Evolutionary conservation across 92 coral and sea anemone genomes (phyloP).

Genomic region (Blastomussa wellsi): DNA sequence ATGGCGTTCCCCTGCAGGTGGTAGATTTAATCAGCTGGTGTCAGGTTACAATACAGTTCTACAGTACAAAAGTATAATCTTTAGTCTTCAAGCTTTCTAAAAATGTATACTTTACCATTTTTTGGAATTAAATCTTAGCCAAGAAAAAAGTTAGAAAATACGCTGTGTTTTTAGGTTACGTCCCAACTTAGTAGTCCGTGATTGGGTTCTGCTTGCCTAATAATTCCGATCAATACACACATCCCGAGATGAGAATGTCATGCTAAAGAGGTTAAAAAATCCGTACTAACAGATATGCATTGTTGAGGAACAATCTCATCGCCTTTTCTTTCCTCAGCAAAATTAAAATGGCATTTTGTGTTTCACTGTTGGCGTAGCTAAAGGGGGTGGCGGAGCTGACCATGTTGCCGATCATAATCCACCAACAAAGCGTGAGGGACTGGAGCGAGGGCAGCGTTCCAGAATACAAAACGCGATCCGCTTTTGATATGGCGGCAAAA

Average conservation of each 20-base stretch:
- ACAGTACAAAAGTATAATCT: no score
- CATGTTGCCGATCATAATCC: conserved; percentile 3
- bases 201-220: no score
- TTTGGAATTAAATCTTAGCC: no score
- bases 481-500: neutral
- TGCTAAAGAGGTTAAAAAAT: neutral
- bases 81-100: no score
- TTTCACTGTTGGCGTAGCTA: conserved; percentile 7
- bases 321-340: neutral
- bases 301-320: neutral
- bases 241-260: neutral
- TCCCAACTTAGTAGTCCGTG: no score
- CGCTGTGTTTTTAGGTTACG: no score
- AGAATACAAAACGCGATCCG: neutral
- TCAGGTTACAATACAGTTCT: no score
- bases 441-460: conserved; percentile 9
- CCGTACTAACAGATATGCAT: neutral
- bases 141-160: no score
- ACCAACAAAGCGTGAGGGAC: conserved; percentile 8
- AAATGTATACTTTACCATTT: no score
- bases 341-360: neutral
- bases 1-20: no score
- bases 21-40: no score
- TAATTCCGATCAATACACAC: no score
- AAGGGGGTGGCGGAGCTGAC: neutral